Base-by-base conservation (phyloP, 2,113 vertebrate genomes). In the Alces alces region DNA sequence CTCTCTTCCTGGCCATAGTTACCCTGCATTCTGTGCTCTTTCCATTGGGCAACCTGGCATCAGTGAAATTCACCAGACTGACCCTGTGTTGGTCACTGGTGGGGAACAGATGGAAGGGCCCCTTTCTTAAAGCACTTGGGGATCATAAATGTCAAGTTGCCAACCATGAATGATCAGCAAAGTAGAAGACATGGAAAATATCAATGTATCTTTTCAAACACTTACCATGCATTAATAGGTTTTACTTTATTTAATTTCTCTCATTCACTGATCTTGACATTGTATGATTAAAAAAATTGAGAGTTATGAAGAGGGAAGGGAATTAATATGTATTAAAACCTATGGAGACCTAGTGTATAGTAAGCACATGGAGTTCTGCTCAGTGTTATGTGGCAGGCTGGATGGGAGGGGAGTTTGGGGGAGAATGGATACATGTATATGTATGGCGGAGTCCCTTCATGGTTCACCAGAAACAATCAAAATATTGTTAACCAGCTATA, bases 1-100 rank as follows among this genome's bases (percentile, higher is more conserved):
- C 6, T 80, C 3, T 45, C 47, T 39, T 83, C 55, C 70, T 27
- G 16, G 9, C 43, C n/a, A 5, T 0, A 2, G 8, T 45, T 7
- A 58, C 7, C 13, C 54, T 23, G 13, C 0, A 50, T 16, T 66
- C 36, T 10, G 12, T 11, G 36, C 14, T 50, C 7, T 27, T 58
- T 9, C 12, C 15, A 4, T 0, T 5, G n/a, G 39, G 76, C 16
- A 13, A 19, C 17, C 16, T 25, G 27, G 13, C 58, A 45, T 27
- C 66, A 33, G 3, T 33, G 36, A 91, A 27, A 61, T 85, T 89
- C 36, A 79, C 2, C 27, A 43, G 7, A 15, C n/a, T 93, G 28
- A 54, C 15, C 50, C 10, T 7, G 8, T 10, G 25, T 47, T 45
- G 12, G 57, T 60, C 61, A 25, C 28, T 58, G 43, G 19, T 9